A percentile compares a stretch with the other conserved stretches of the same genome.
phyloP scores from a whole-genome alignment of 2,113 vertebrate species.

The Erpornis zantholeuca region DNA sequence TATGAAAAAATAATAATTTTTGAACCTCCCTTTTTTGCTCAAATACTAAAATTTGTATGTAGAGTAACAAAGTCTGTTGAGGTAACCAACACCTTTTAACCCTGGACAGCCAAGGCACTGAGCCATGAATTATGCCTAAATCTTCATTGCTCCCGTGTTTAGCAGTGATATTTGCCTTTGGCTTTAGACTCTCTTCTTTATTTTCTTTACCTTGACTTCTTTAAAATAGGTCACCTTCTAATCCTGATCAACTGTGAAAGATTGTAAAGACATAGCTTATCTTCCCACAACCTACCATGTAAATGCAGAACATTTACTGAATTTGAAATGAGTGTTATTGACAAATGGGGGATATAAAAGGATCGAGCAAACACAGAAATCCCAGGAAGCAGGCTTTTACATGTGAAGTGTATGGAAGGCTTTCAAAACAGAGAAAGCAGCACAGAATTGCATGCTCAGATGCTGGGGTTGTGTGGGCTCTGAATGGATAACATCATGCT shows the following conservation, averaged over 20 bases:
- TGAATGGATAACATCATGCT: neutral
- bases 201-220: neutral
- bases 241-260: constrained; percentile 1
- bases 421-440: neutral
- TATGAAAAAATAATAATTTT: neutral
- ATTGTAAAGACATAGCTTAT: neutral
- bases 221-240: neutral
- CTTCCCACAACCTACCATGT: neutral
- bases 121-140: neutral
- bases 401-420: neutral
- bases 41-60: neutral
- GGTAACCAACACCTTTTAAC: neutral
- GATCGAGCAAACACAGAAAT: neutral
- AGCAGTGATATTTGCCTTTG: neutral
- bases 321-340: neutral
- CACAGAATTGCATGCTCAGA: neutral
- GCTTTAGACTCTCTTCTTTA: neutral
- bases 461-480: neutral
- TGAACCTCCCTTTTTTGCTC: neutral
- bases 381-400: neutral
- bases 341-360: neutral
- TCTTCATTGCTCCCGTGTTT: neutral
- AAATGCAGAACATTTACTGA: neutral
- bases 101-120: neutral
- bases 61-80: neutral